Conservation (phyloP, 2,888 invertebrate genomes). For the Limnephilus lunatus region DNA sequence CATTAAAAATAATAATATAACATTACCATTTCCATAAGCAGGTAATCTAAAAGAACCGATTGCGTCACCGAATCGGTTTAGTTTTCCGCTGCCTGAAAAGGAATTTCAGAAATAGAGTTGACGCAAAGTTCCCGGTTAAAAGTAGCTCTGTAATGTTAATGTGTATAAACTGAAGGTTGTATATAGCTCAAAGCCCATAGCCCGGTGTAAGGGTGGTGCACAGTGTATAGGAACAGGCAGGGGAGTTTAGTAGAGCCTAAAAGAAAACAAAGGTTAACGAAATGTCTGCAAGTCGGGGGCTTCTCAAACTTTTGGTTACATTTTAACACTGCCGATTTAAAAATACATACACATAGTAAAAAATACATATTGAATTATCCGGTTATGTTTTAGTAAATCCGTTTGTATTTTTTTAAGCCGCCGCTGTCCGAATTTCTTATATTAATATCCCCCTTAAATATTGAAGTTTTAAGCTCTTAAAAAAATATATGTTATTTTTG, state of each 20-base stretch:
- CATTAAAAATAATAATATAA: too few species aligned
- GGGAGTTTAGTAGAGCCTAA: conserved; percentile 52
- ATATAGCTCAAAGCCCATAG: background rate
- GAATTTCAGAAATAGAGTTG: conserved; percentile 55
- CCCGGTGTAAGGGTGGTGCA: background rate
- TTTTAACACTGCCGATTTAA: background rate
- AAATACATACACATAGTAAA: too few species aligned
- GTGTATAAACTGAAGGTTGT: background rate
- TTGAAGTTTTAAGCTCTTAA: too few species aligned
- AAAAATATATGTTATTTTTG: too few species aligned
- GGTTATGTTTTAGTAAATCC: too few species aligned
- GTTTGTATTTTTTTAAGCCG: too few species aligned
- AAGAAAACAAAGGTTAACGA: conserved; percentile 56
- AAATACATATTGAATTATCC: too few species aligned
- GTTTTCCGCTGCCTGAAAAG: background rate
- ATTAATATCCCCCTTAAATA: too few species aligned
- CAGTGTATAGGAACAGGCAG: background rate
- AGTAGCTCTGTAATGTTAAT: conserved; percentile 28
- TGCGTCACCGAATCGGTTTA: conserved; percentile 7
- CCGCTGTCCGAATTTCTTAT: too few species aligned
- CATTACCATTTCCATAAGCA: background rate
- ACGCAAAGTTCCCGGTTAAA: conserved; percentile 52
- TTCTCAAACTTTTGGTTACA: conserved; percentile 47
- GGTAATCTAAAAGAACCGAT: background rate
- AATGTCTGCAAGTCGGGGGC: conserved; percentile 51